A percentile compares a stretch with the other conserved stretches of the same genome.
Conservation (phyloP, 2,888 invertebrate genomes). For the Nycteola revayana region DNA sequence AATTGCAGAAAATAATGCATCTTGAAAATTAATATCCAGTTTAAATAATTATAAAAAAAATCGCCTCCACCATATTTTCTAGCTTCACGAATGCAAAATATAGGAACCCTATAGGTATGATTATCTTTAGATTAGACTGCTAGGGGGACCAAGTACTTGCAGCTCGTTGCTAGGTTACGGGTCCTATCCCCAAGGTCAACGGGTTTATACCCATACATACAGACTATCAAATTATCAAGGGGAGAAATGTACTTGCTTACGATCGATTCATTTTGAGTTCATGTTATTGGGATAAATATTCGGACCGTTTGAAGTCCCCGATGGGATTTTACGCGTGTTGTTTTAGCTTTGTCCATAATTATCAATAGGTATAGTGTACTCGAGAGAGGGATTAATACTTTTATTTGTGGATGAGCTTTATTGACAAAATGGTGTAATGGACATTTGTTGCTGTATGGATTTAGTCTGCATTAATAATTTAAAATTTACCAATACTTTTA, state of each 20-base stretch:
- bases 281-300: slow-evolving; percentile 40
- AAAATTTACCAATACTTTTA: too few species aligned
- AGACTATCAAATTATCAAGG: slow-evolving; percentile 55
- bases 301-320: slow-evolving; percentile 29
- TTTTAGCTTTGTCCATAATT: slow-evolving; percentile 25
- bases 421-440: background rate
- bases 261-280: slow-evolving; percentile 51
- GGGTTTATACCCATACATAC: slow-evolving; percentile 61
- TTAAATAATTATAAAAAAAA: too few species aligned
- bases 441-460: too few species aligned
- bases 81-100: slow-evolving; percentile 49
- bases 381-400: slow-evolving; percentile 13
- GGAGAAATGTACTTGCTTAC: slow-evolving; percentile 37
- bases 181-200: slow-evolving; percentile 74
- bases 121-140: slow-evolving; percentile 65
- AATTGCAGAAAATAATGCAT: too few species aligned
- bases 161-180: slow-evolving; percentile 73
- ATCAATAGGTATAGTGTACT: slow-evolving; percentile 4
- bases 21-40: too few species aligned
- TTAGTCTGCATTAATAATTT: too few species aligned
- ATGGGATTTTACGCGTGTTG: slow-evolving; percentile 14
- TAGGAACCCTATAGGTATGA: slow-evolving; percentile 72
- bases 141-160: slow-evolving; percentile 66
- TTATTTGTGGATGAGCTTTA: slow-evolving; percentile 5
- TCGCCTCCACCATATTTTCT: slow-evolving; percentile 37